Base-by-base conservation (phyloP, 2,113 vertebrate genomes). In the Phodopus roborovskii region DNA sequence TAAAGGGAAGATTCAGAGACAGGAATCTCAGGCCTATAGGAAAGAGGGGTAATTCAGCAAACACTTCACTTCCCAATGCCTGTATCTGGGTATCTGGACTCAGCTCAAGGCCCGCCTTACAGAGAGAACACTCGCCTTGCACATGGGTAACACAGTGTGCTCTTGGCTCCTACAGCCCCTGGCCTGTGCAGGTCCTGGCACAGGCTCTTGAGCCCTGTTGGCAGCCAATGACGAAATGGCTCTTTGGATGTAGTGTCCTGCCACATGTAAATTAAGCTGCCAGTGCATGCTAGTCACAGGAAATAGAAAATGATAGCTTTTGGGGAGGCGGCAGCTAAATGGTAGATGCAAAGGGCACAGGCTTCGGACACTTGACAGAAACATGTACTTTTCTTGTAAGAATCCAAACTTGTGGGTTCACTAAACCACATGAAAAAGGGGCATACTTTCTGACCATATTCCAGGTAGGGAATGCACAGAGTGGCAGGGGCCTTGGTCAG, bases 321-420 rank as follows among this genome's bases (percentile, higher is more conserved):
- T 96, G 97, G 98, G 68, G 96, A 98, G 97, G 94, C 92, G 73
- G 94, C 77, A 94, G 97, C 97, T 97, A 97, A 98, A 97, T 94
- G 97, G 62, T 45, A 78, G 87, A 94, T 97, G 83, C 97, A 96
- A 97, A 89, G 26, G 53, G 64, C 96, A 77, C 79, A 90, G 74
- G 45, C 92, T 96, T 97, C 83, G 96, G 97, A 98, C 96, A 97
- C 91, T 95, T 94, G 96, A 97, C 97, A 91, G 98, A 98, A 98
- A 98, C 96, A 89, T 90, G 96, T 93, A 82, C 97, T 98, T 98
- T 94, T 91, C 94, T 98, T 96, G 88, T 98, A 97, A 96, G 95
- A 95, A 98, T 98, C 95, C 97, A 98, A 98, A 98, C 85, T 95
- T 97, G 94, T 97, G 96, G 94, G 94, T 97, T 92, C 88, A 96